Percentiles rank a stretch among this genome's conserved stretches.
These are phyloP conservation scores for Drosophila kepulauana DNA, from an alignment of 1,140 invertebrate genomes.

Conservation along the genomic window DNA sequence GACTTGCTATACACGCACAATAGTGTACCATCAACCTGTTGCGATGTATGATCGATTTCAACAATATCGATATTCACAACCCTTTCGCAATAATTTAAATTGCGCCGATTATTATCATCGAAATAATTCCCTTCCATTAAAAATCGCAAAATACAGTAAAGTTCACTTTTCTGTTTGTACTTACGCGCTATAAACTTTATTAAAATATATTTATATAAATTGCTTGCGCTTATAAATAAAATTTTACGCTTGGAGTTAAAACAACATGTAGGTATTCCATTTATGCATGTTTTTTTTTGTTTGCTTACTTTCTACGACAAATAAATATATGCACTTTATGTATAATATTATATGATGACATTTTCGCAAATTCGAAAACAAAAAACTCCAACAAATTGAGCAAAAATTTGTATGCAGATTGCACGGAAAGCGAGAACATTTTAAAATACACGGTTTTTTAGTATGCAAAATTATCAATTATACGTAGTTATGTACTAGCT, in stretches of 20 bases:
- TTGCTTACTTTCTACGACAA: slow-evolving; percentile 63
- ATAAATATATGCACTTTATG: slow-evolving; percentile 64
- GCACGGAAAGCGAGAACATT: slow-evolving; percentile 71
- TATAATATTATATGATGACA: slow-evolving; percentile 34
- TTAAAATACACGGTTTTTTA: slow-evolving; percentile 59
- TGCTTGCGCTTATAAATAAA: slow-evolving; percentile 77
- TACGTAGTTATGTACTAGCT: slow-evolving; percentile 50
- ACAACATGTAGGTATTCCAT: slow-evolving; percentile 61
- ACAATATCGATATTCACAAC: background rate
- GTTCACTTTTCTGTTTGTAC: slow-evolving; percentile 23
- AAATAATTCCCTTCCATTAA: background rate
- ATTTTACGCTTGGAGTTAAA: slow-evolving; percentile 74
- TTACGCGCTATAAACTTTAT: slow-evolving; percentile 78
- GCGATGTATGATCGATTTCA: background rate
- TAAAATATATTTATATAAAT: slow-evolving; percentile 82
- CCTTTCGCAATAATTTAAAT: no score
- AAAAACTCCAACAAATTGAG: slow-evolving; percentile 75
- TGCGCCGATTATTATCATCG: background rate
- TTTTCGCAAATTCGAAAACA: slow-evolving; percentile 35
- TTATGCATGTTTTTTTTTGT: slow-evolving; percentile 46
- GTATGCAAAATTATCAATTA: slow-evolving; percentile 55
- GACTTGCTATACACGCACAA: no score
- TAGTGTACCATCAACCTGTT: no score
- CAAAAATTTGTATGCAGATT: slow-evolving; percentile 68
- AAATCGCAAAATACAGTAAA: background rate